Evolutionary conservation across 2,888 invertebrate genomes (phyloP).

Genomic region (Zaprionus bogoriensis): DNA sequence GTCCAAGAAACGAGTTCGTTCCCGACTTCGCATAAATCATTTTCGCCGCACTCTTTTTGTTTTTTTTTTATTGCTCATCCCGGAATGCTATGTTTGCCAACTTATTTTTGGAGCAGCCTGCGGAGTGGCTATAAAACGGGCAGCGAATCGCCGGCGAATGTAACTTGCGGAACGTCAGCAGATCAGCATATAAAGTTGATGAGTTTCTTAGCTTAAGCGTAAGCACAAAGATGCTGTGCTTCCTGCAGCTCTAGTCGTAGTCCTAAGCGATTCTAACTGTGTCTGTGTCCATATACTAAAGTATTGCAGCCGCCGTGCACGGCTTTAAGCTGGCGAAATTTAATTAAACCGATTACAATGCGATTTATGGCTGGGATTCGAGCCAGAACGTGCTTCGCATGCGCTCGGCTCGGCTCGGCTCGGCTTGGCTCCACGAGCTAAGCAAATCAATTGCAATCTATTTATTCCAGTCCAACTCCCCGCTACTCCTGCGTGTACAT

Average conservation of each 20-base stretch:
- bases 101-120: no score
- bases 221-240: background rate
- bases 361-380: slow-evolving; percentile 25
- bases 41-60: background rate
- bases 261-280: slow-evolving; percentile 8
- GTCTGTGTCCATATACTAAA: slow-evolving; percentile 48
- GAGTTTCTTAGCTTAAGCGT: background rate
- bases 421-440: background rate
- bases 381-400: slow-evolving; percentile 20
- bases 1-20: background rate
- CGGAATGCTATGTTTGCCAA: background rate
- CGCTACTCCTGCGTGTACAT: background rate
- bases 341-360: slow-evolving; percentile 21
- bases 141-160: no score
- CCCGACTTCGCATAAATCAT: background rate
- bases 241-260: background rate
- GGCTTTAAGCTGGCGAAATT: slow-evolving; percentile 62
- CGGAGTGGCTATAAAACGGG: no score
- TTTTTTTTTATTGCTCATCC: background rate
- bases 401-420: no score
- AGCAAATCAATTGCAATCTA: slow-evolving; percentile 3
- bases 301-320: slow-evolving; percentile 59
- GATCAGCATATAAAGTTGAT: background rate
- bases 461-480: background rate
- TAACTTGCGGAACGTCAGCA: no score